phyloP scores from a whole-genome alignment of 2,888 invertebrate species.

The Thera obeliscata region DNA sequence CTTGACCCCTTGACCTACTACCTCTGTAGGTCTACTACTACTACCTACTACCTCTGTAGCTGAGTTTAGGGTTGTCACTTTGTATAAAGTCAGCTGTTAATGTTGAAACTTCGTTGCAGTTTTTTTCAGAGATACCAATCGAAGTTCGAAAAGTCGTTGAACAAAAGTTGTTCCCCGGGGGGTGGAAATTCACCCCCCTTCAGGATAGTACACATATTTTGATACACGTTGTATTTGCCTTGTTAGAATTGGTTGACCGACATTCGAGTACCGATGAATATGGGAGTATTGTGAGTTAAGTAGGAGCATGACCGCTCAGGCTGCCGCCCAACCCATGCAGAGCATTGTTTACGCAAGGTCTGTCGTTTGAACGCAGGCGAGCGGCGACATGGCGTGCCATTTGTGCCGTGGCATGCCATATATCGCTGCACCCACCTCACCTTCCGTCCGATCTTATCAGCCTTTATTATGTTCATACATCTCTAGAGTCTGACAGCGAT shows the following conservation, averaged over 20 bases:
- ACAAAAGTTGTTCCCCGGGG: no score
- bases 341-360: slow-evolving; percentile 59
- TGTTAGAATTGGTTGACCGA: slow-evolving; percentile 19
- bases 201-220: no score
- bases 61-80: no score
- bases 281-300: slow-evolving; percentile 42
- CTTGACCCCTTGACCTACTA: no score
- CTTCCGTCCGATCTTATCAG: slow-evolving; percentile 49
- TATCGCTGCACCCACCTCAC: slow-evolving; percentile 55
- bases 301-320: slow-evolving; percentile 42
- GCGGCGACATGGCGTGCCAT: slow-evolving; percentile 53
- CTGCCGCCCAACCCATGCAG: slow-evolving; percentile 50
- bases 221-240: no score
- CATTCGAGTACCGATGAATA: slow-evolving; percentile 25
- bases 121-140: no score
- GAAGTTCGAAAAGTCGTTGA: no score
- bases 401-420: slow-evolving; percentile 46
- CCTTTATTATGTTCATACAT: slow-evolving; percentile 36
- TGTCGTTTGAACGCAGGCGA: slow-evolving; percentile 43
- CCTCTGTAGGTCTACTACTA: no score
- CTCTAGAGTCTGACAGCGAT: slow-evolving; percentile 34
- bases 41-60: no score
- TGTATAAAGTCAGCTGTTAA: no score
- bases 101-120: no score
- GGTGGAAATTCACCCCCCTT: no score